Evolutionary conservation across 2,888 invertebrate species (phyloP).

Genomic region (Allygus modestus): DNA sequence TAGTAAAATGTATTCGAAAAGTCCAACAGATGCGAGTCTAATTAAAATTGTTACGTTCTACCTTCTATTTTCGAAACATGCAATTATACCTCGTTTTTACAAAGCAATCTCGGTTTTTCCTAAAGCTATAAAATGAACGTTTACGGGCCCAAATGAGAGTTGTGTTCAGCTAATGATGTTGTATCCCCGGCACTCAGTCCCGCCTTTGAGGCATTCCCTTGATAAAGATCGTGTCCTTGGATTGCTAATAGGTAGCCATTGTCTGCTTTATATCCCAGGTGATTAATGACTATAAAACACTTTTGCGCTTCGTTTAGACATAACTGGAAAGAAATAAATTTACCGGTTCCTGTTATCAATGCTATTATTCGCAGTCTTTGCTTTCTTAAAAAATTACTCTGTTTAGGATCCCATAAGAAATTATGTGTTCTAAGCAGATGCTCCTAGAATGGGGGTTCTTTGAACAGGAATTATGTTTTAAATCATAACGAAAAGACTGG

Average conservation of each 20-base stretch:
- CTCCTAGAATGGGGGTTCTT: too few species aligned
- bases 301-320: neutral
- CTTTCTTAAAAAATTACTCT: too few species aligned
- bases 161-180: neutral
- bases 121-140: neutral
- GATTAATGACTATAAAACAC: neutral
- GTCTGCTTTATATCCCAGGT: neutral
- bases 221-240: neutral
- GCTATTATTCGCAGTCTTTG: too few species aligned
- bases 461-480: too few species aligned
- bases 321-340: too few species aligned
- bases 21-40: too few species aligned
- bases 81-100: neutral
- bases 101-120: neutral
- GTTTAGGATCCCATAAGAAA: too few species aligned
- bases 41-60: too few species aligned
- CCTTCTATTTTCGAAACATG: neutral
- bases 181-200: neutral
- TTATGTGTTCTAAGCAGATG: too few species aligned
- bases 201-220: constrained; percentile 1
- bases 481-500: too few species aligned
- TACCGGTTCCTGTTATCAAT: too few species aligned
- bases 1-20: too few species aligned
- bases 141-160: neutral
- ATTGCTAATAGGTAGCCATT: neutral